Base-by-base conservation (phyloP, 2,888 invertebrate species). In the Amphipoea lucens region DNA sequence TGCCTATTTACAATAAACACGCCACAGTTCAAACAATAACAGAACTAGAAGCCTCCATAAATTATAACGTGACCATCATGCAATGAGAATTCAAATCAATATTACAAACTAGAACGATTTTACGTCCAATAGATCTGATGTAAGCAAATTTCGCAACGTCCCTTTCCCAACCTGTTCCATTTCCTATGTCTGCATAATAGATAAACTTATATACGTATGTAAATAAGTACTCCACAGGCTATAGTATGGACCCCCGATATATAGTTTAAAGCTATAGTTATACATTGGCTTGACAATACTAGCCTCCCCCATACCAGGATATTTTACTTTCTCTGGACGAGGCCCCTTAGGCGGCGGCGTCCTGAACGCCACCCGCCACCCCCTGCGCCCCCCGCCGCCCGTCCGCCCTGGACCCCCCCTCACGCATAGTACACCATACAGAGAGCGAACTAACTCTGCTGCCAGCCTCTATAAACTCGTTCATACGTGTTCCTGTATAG, bases 251-350 rank as follows among this genome's bases (percentile, higher is more conserved):
- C 93, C 92, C 91, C 92, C 95, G 91, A 96, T 95, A 96, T 96
- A 96, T 96, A 96, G 96, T 96, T 96, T 96, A 96, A 97, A 96
- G 95, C 95, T 96, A 96, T 96, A 96, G 93, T 91, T 96, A 96
- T 96, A 95, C 93, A 95, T 95, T 91, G 94, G 93, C 95, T 96
- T 97, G 96, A 97, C 96, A 97, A 96, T 97, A 95, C 96, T 96
- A 96, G 96, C 96, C 96, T 94, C 96, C 96, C 96, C 94, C 96
- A 96, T 93, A 95, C 96, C 96, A 96, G 96, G 96, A 96, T 96
- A 96, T 96, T 96, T 96, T 96, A 96, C 96, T 97, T 96, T 97
- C 96, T 95, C 96, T 96, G 96, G 96, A 96, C 96, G 96, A 93
- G 94, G 92, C 95, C 96, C 96, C 95, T 95, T 91, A 94, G 95